Evolutionary conservation across 2,797 vertebrate genomes (phyloP), one percentile per base, ranked within the genome.

Genomic region (Babyrousa celebensis): DNA sequence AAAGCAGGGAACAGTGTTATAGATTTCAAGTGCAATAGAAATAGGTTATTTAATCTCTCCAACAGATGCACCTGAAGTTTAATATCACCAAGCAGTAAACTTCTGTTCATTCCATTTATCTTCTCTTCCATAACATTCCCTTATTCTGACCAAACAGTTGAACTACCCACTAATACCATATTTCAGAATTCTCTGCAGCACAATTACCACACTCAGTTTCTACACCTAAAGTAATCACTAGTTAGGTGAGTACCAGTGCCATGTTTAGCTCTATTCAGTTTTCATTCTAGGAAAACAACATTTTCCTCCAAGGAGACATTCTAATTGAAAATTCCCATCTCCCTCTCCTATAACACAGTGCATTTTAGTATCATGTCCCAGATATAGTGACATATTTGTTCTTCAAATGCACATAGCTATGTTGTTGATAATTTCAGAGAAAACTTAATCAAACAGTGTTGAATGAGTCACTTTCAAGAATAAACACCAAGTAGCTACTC

Each of bases 291-390:
- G 32, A 83, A 92, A 87, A 92, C 36, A 62, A 5, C 62, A 27
- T 77, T 75, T 88, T 88, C 40, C 70, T 92, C 54, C 40, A 92
- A 88, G 40, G 16, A 83, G 43, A 91, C 75, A 80, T 65, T 92
- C 85, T 77, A 52, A 87, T 70, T 83, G 9, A 83, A 88, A 70
- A 56, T 84, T n/a, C 20, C 5, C n/a, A 29, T n/a, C 25, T 70
- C 70, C 54, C n/a, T 54, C 12, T 77, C 25, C 68, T 54, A 27
- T 21, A 68, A 77, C 25, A 40, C 27, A 20, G 20, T 56, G 21
- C 20, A 70, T 87, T 70, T 83, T 77, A 83, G 54, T 54, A 40
- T 40, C 54, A 63, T 10, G 92, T 77, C 54, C 70, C 54, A 83
- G 16, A 82, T 25, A 77, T 12, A 27, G 40, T 14, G 54, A 83